Base-by-base conservation (phyloP, 2,888 invertebrate species). In the Cerastis rubricosa region DNA sequence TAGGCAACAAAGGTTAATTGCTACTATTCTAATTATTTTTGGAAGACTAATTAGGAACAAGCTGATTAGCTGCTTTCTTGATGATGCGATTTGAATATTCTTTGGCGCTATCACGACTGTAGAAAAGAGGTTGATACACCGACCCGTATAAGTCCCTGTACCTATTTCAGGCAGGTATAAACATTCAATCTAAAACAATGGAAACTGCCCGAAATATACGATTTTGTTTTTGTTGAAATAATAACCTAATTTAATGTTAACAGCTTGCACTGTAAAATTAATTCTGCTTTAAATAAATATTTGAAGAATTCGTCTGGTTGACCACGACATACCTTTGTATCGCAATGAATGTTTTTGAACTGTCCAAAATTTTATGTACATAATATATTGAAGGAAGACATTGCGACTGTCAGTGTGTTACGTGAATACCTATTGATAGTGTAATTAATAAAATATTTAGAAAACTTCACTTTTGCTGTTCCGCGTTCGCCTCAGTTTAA, bases 1-100 rank as follows among this genome's bases (percentile, higher is more conserved):
- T 85, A 78, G 78, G 66, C 71, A 64, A 64, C 78, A 67, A 72
- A 81, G 81, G 81, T 73, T 83, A 83, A 83, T 83, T 73, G 70
- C 77, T 61, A 63, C 7, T 45, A 49, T 74, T 74, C 80, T 71
- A 71, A 51, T 70, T 59, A 47, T 72, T 76, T 71, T 83, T 63
- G 43, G 61, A 67, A 82, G 57, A 54, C 43, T 72, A 66, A 85
- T 81, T 74, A 69, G 25, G 40, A 7, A 35, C 35, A 17, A 57
- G 35, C 54, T 76, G 65, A 71, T 75, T 71, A 80, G 61, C 49
- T 45, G 49, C 25, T 72, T 71, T 71, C 65, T 51, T 68, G 47
- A 29, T 79, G 35, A 74, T 49, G n/a, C 49, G 69, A 45, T 54
- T 54, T 43, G 49, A 83, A 29, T 72, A 67, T 67, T 1, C 1